Evolutionary conservation across 2,888 invertebrate species (phyloP), one percentile per base, ranked within the genome.

Genomic region (Conistra vaccinii): DNA sequence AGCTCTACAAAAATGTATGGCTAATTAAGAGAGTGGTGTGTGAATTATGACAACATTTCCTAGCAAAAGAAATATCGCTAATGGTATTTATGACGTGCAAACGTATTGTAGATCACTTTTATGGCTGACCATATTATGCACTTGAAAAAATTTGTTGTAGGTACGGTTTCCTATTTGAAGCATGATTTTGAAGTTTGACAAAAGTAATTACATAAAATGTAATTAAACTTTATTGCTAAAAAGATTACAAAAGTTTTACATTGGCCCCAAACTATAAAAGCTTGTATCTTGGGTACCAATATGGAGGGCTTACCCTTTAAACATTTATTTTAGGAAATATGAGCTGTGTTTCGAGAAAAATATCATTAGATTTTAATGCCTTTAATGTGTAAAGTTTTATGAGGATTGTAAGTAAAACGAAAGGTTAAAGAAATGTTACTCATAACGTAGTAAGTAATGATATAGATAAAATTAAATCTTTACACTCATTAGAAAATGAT

Each of bases 401-500:
- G n/a, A 53, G 2, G 12, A 17, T 32, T 45, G 51, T 29, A 17
- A 53, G 51, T 81, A 17, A 53, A 68, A 58, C 20, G 14, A 60
- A 45, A 29, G 39, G 48, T 77, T 35, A 58, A 48, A 63, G 42
- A 73, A 75, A 63, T 61, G 60, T 55, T 55, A 32, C 6, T n/a
- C 6, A 68, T 58, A 14, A 48, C 42, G 17, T 23, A 51, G 39
- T 55, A 61, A 74, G 45, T 69, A 83, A 72, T 78, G 79, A 55
- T 39, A 51, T 29, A 66, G 48, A 67, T 80, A 79, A n/a, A n/a
- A n/a, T n/a, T n/a, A n/a, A 53, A n/a, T 48, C 29, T 72, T 32
- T 45, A 29, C 39, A 32, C 62, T 72, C 58, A 32, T 79, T 80
- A 60, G 79, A 57, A 78, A 80, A 32, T 58, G 26, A 71, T 61